phyloP scores from a whole-genome alignment of 2,888 invertebrate species.

The Ormyrus pomaceus region DNA sequence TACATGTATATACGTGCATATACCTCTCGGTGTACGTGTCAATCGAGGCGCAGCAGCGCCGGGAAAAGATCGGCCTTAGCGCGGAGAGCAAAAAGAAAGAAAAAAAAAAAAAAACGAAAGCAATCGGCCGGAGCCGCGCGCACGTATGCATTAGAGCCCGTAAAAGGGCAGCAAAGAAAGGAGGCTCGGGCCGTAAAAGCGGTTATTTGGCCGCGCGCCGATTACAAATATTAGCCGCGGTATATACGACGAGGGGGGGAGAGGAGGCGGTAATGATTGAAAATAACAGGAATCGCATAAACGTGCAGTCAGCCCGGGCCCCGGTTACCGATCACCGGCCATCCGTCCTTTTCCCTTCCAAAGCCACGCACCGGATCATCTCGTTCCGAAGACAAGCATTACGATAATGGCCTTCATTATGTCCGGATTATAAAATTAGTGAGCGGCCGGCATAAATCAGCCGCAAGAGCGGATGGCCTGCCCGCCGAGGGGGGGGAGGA shows the following conservation, averaged over 20 bases:
- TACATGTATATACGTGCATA: not conserved
- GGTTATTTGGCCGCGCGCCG: constrained; percentile 48
- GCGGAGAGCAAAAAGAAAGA: not conserved
- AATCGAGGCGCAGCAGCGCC: not conserved
- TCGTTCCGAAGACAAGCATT: constrained; percentile 71
- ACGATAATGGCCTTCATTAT: constrained; percentile 72
- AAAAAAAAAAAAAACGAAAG: too few relatives aligned
- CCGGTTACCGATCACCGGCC: constrained; percentile 65
- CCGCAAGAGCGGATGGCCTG: constrained; percentile 15
- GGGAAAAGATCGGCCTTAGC: not conserved
- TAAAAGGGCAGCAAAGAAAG: constrained; percentile 4
- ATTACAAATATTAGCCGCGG: constrained; percentile 51
- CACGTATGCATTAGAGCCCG: too few relatives aligned
- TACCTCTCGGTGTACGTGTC: constrained; percentile 1
- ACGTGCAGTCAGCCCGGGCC: constrained; percentile 69
- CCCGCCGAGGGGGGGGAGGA: too few relatives aligned
- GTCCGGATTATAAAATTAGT: constrained; percentile 72
- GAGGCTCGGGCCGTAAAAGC: constrained; percentile 40
- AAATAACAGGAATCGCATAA: constrained; percentile 74
- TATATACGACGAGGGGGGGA: not conserved
- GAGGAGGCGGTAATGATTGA: constrained; percentile 67
- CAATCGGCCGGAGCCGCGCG: too few relatives aligned
- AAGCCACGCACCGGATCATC: constrained; percentile 61
- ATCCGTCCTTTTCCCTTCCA: not conserved
- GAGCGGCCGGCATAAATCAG: constrained; percentile 69